These are phyloP conservation scores for Engraulis encrasicolus DNA, from an alignment of 2,113 vertebrate species.

Conservation along the genomic window DNA sequence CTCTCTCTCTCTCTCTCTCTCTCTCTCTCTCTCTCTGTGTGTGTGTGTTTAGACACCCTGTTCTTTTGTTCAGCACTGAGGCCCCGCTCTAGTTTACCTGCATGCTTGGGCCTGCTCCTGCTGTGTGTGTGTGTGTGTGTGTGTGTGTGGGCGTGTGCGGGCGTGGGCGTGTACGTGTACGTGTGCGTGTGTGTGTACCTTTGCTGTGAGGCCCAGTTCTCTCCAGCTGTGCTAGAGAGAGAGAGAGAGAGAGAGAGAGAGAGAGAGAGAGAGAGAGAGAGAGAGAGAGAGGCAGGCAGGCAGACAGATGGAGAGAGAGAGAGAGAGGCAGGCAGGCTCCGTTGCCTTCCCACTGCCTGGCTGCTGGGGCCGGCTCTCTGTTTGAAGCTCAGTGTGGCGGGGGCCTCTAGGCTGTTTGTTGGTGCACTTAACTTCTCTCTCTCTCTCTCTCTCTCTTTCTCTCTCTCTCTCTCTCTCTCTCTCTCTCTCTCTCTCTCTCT, in stretches of 20 bases:
- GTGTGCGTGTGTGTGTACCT: neutral
- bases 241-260: too few relatives aligned
- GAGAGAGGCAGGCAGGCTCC: too few relatives aligned
- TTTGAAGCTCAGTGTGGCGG: neutral
- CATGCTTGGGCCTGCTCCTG: neutral
- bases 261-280: too few relatives aligned
- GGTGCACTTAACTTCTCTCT: neutral
- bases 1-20: neutral
- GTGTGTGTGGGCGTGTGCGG: too few relatives aligned
- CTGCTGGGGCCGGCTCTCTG: slow-evolving; percentile 20
- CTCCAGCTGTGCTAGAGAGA: neutral
- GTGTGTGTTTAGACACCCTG: neutral
- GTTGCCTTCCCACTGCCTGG: neutral
- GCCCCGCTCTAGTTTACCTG: too few relatives aligned
- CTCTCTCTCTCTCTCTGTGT: neutral
- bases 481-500: neutral
- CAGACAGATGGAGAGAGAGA: too few relatives aligned
- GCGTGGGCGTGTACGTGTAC: neutral
- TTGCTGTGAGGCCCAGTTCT: neutral
- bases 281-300: too few relatives aligned
- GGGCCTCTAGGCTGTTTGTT: neutral
- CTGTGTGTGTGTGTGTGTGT: slow-evolving; percentile 4
- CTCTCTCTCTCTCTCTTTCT: neutral
- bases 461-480: neutral
- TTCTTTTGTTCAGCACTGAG: neutral